Percentiles rank a stretch among this genome's conserved stretches.
Evolutionary conservation across 2,888 invertebrate species (phyloP).

Genomic region (Podotricha telesiphe): DNA sequence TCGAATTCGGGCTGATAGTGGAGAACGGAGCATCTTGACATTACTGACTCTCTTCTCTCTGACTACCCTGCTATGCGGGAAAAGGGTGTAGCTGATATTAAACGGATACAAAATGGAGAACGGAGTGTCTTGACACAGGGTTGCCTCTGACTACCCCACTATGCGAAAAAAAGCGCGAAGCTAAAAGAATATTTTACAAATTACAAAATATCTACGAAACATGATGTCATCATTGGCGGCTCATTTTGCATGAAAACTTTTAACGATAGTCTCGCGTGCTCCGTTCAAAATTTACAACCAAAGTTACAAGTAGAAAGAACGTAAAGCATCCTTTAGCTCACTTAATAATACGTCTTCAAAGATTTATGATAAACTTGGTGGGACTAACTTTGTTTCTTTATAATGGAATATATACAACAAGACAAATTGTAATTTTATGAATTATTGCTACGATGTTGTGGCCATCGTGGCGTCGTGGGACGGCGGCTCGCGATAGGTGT

Average conservation of each 20-base stretch:
- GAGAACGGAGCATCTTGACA: too few species aligned
- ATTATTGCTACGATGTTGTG: not conserved
- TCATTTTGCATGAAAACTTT: conserved; percentile 37
- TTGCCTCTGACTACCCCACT: too few species aligned
- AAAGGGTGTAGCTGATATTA: too few species aligned
- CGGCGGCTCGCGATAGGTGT: too few species aligned
- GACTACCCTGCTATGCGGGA: too few species aligned
- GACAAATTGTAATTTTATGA: conserved; percentile 10
- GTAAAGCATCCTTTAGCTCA: conserved; percentile 36
- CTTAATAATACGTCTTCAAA: conserved; percentile 33
- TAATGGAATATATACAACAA: conserved; percentile 5
- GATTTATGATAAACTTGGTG: conserved; percentile 37
- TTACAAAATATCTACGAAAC: conserved; percentile 21
- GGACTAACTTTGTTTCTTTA: conserved; percentile 22
- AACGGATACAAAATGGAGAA: too few species aligned
- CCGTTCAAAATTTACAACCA: conserved; percentile 41
- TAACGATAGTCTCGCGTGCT: conserved; percentile 44
- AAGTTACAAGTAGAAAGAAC: conserved; percentile 40
- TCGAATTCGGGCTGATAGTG: too few species aligned
- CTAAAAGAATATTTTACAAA: not conserved
- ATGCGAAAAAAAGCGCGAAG: too few species aligned
- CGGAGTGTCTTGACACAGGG: too few species aligned
- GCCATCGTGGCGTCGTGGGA: too few species aligned
- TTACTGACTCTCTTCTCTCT: too few species aligned
- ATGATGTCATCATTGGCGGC: conserved; percentile 28